A percentile compares a stretch with the other conserved stretches of the same genome.
phyloP scores from a whole-genome alignment of 2,113 vertebrate species.

The Tringa solitaria region DNA sequence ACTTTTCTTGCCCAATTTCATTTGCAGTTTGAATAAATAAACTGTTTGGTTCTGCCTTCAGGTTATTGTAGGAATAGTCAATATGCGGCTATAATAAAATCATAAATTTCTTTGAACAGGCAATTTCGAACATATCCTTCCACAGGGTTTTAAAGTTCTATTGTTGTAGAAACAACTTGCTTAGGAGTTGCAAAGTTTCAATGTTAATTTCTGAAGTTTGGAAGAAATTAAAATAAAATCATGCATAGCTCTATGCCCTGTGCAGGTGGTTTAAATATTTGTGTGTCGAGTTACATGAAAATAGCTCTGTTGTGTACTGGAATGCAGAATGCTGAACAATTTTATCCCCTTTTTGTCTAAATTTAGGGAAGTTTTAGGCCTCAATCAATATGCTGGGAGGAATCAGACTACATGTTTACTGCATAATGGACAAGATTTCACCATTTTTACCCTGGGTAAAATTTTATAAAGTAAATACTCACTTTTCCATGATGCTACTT shows the following conservation, averaged over 20 bases:
- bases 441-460: not conserved
- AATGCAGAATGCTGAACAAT: not conserved
- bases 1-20: slow-evolving; percentile 78
- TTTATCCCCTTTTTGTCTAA: not conserved
- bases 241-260: not conserved
- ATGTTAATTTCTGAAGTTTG: slow-evolving; percentile 52
- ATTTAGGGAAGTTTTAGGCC: not conserved
- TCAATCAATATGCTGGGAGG: not conserved
- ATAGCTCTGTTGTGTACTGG: not conserved
- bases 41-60: slow-evolving; percentile 74
- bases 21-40: slow-evolving; percentile 83
- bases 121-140: slow-evolving; percentile 75
- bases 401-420: not conserved
- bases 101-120: slow-evolving; percentile 82
- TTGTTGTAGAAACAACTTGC: slow-evolving; percentile 64
- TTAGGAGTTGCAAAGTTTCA: slow-evolving; percentile 58
- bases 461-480: not conserved
- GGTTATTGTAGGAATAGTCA: slow-evolving; percentile 78
- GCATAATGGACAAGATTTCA: not conserved
- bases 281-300: not conserved
- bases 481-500: not conserved
- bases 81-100: slow-evolving; percentile 80
- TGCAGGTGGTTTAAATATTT: slow-evolving; percentile 28
- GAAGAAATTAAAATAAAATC: slow-evolving; percentile 8
- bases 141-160: slow-evolving; percentile 67